Conservation (phyloP, 2,113 vertebrate genomes). For the Aythya baeri region DNA sequence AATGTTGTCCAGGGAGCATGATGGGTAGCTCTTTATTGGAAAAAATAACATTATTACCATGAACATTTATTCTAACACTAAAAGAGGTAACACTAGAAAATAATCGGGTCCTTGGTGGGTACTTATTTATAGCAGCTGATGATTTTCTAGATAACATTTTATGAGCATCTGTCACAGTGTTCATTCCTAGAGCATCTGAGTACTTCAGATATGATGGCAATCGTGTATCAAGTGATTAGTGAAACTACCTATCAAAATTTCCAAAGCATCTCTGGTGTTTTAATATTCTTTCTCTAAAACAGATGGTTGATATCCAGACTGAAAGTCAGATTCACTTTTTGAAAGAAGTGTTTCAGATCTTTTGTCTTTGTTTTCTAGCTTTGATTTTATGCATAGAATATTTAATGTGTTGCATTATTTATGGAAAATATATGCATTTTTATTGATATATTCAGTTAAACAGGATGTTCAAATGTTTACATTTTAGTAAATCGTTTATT, state of each 20-base stretch:
- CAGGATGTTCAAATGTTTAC: background rate
- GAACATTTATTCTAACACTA: background rate
- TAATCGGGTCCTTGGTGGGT: background rate
- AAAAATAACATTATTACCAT: background rate
- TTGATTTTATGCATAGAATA: background rate
- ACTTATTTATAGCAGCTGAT: background rate
- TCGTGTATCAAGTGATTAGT: background rate
- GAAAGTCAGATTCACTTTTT: background rate
- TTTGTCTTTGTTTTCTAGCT: background rate
- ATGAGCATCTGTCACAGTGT: background rate
- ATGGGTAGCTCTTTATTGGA: background rate
- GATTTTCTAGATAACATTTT: slow-evolving; percentile 6
- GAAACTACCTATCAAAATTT: background rate
- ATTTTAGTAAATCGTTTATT: background rate
- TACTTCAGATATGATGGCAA: background rate
- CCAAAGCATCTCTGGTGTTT: background rate
- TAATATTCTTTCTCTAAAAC: background rate
- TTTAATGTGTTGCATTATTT: background rate
- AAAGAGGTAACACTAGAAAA: background rate
- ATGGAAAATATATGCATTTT: background rate
- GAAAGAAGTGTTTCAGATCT: background rate
- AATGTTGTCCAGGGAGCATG: background rate
- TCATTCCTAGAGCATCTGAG: background rate
- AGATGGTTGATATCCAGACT: background rate
- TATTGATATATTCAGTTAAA: background rate